Evolutionary conservation across 2,113 vertebrate genomes (phyloP), one percentile per base, ranked within the genome.

Genomic region (Acanthisitta chloris): DNA sequence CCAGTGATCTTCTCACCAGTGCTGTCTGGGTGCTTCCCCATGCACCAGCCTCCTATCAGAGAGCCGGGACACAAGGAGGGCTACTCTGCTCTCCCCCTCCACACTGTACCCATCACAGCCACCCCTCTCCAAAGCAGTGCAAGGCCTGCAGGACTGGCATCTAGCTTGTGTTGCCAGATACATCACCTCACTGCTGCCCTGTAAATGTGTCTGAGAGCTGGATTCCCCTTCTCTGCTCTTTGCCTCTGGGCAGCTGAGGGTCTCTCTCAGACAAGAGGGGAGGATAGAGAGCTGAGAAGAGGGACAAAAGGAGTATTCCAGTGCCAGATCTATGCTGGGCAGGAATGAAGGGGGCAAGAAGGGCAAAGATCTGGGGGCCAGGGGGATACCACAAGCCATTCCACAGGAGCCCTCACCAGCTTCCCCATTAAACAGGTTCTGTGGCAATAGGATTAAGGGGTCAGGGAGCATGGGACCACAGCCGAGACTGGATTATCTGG

Each of bases 391-490:
- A 52, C 55, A 61, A 45, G 40, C 12, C 3, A 1, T 87, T 86
- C 94, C 82, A 92, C 31, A 69, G 69, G 33, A 95, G 29, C 42
- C 21, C n/a, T 82, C 55, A 66, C 57, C 74, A 61, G 40, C 34
- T 90, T 86, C 33, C n/a, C 74, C 65, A 93, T 90, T 95, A 95
- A 95, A 94, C 42, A 70, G 38, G 65, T 59, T 95, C 78, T 3
- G 14, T 52, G 54, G 85, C 71, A 86, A 96, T 86, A 90, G 90
- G 95, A 97, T 96, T 97, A 96, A 86, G 51, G 62, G 86, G 73
- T 88, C 95, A 90, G 81, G 62, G 76, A 96, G 86, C 93, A 95
- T 31, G 65, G 49, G 87, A 84, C 79, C 67, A 78, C 65, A 91
- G 86, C 61, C 4, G 8, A 92, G 91, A 92, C 86, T 58, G 81